A percentile compares a stretch with the other conserved stretches of the same genome.
These are phyloP conservation scores for Leptopilina clavipes DNA, from an alignment of 1,140 invertebrate genomes.

Conservation along the genomic window DNA sequence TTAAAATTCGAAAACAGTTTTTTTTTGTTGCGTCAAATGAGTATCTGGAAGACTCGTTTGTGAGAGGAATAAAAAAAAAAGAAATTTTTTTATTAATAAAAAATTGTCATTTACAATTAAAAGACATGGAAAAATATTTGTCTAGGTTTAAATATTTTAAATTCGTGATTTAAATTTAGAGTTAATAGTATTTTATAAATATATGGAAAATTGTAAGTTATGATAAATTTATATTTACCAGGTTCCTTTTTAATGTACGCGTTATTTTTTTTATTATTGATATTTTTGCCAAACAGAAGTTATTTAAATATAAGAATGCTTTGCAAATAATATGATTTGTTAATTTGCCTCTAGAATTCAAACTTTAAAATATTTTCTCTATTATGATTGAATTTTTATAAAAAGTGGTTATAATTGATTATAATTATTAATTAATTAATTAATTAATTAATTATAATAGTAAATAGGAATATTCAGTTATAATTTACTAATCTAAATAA, in stretches of 20 bases:
- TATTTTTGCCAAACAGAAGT: constrained; percentile 38
- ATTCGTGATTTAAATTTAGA: background rate
- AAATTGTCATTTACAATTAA: background rate
- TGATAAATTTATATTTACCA: constrained; percentile 37
- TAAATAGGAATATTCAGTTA: too few relatives aligned
- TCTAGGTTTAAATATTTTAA: background rate
- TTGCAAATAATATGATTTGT: constrained; percentile 17
- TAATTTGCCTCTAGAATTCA: background rate
- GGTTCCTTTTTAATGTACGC: constrained; percentile 38
- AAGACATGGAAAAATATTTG: background rate
- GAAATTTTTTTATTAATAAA: too few relatives aligned
- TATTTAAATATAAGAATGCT: constrained; percentile 28
- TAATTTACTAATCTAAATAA: background rate
- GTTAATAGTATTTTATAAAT: background rate
- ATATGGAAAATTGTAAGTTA: background rate
- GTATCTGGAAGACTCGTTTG: too few relatives aligned
- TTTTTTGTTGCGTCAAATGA: too few relatives aligned
- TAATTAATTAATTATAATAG: too few relatives aligned
- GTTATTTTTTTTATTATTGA: constrained; percentile 44
- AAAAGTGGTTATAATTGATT: too few relatives aligned
- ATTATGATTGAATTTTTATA: too few relatives aligned
- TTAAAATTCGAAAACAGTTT: background rate
- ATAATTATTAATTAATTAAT: too few relatives aligned
- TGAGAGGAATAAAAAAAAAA: too few relatives aligned
- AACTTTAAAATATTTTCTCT: background rate